Base-by-base conservation (phyloP, 1,140 invertebrate genomes). In the Limonius californicus region DNA sequence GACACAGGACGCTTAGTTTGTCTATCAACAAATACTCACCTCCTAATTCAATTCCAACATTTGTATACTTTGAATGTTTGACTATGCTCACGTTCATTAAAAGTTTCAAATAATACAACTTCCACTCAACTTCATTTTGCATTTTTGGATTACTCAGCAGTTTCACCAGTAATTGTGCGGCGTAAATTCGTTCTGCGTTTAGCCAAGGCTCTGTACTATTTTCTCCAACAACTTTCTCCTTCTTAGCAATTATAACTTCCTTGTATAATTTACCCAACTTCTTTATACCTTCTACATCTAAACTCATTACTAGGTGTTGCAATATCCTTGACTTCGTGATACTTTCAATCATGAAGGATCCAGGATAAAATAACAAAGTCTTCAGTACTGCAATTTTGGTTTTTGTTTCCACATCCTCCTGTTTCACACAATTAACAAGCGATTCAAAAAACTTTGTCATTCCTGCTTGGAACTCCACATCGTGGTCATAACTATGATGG, bases 301-400 rank as follows among this genome's bases (percentile, higher is more conserved):
- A 77, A 72, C 80, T 82, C 9, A 76, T 74, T n/a, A 81, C 84
- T 32, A 88, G 79, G 19, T 81, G 77, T 71, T 85, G 85, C 1
- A 88, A 72, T 43, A 88, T 63, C 66, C 82, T 85, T 11, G 80
- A 83, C 19, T 83, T 83, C 21, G 86, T 88, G 21, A 84, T 83
- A 74, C 88, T 88, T 69, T 88, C 84, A 64, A 89, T 86, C 76
- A 87, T 84, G 61, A 89, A 81, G 69, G 84, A 83, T 1, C 87
- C 87, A 4, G 86, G 85, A 72, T 81, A 77, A 27, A 87, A 77
- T 20, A 89, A 74, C 2, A 90, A 70, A 70, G 84, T 86, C 57
- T 85, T 83, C 32, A 89, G 71, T 2, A 84, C 74, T 43, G 74
- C 72, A 23, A 87, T 74, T 70, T 83, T 82, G 20, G 78, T 76